Base-by-base conservation (phyloP, 2,888 invertebrate species). In the Melanostoma scalare region DNA sequence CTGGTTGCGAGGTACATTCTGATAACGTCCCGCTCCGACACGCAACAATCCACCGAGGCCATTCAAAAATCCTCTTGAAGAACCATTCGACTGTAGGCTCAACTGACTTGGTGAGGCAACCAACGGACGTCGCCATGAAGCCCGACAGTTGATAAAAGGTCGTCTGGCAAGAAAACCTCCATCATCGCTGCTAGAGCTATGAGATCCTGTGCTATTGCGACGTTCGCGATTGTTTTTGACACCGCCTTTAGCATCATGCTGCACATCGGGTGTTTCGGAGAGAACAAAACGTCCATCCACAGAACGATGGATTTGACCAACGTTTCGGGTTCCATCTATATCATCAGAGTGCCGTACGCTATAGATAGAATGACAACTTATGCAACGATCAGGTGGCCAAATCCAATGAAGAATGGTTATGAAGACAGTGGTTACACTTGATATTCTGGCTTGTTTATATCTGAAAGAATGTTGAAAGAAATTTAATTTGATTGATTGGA, bases 391-490 rank as follows among this genome's bases (percentile, higher is more conserved):
- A 89, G 94, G 93, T 89, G 95, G 95, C 95, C 95, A 95, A 89
- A 95, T 93, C 95, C 95, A 95, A 92, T 95, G 95, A 87, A 93
- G 91, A 88, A 94, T 92, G 91, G 94, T 93, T 86, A 93, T 93
- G 88, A 94, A 92, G 88, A 95, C 93, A 92, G 94, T 95, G 87
- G 90, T 90, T 94, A 96, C 92, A 96, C 96, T 95, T 96, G 96
- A 96, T 96, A 96, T 95, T 96, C 96, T 94, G 96, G 96, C 94
- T 95, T 96, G 95, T 95, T 96, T 95, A 96, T 95, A 94, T 96
- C 96, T 96, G 68, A 36, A 55, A 36, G 10, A 33, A 69, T 63
- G 55, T 30, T n/a, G 33, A 52, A 20, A 50, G 0, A 72, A 8
- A 55, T 3, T 44, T 50, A 20, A 31, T 44, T 33, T 35, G 5